phyloP scores from a whole-genome alignment of 2,113 vertebrate genomes.

The Hiodon tergisus region DNA sequence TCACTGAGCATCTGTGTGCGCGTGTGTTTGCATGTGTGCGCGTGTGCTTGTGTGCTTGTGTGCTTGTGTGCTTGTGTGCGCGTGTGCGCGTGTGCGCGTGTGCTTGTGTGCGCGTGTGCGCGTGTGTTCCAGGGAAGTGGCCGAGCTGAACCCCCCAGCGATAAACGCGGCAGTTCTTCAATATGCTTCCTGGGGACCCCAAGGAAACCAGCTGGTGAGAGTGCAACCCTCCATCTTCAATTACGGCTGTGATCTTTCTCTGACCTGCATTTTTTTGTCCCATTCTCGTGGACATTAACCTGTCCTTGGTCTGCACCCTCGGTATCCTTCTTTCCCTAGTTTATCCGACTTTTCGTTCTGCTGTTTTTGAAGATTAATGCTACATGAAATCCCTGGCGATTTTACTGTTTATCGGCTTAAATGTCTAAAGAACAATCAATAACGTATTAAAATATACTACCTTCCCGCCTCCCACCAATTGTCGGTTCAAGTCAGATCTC shows the following conservation, averaged over 20 bases:
- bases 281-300: neutral
- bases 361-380: too few relatives aligned
- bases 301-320: neutral
- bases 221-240: neutral
- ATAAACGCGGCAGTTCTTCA: conserved; percentile 50
- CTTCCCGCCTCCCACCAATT: too few relatives aligned
- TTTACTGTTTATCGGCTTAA: too few relatives aligned
- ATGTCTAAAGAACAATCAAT: too few relatives aligned
- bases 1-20: too few relatives aligned
- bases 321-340: neutral
- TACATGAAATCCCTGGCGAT: too few relatives aligned
- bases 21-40: neutral
- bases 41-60: conserved; percentile 16
- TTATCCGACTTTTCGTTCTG: too few relatives aligned
- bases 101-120: conserved; percentile 27
- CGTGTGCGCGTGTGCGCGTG: conserved; percentile 27
- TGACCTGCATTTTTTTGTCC: neutral
- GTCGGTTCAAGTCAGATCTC: too few relatives aligned
- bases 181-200: conserved; percentile 68
- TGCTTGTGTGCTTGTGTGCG: too few relatives aligned
- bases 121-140: conserved; percentile 59
- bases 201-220: conserved; percentile 69
- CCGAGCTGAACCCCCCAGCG: conserved; percentile 52
- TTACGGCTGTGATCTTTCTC: neutral
- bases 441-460: too few relatives aligned